Base-by-base conservation (phyloP, 1,140 invertebrate genomes). In the Bradynema listronoti region DNA sequence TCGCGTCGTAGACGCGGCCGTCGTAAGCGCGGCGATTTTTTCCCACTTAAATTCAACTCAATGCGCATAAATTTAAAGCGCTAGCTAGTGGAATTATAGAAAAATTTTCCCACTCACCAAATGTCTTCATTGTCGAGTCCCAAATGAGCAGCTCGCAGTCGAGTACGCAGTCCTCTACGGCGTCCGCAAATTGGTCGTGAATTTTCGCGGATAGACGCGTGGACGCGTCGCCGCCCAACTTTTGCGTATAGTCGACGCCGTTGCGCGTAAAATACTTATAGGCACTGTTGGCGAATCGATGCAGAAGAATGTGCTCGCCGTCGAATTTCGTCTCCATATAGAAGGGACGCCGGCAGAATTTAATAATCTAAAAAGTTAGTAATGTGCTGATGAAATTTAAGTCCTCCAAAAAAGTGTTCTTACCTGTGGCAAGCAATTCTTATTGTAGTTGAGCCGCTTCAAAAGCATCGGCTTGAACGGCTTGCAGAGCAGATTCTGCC, bases 111-210 rank as follows among this genome's bases (percentile, higher is more conserved):
- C 29, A 42, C 51, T 41, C 36, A 67, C 68, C 55, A 60, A 68
- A 50, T 27, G 16, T 9, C 24, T 71, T 42, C 2, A 19, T 11
- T 5, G 32, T 34, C 9, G 41, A 36, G 53, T 68, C 63, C 67
- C 64, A 63, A 25, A 72, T 51, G 14, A 72, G 41, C 6, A 68
- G 7, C 56, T 69, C 67, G 49, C 69, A 68, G 30, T 72, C 69
- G 16, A 72, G 36, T 41, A 69, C 42, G 39, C 50, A 68, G 22
- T 72, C 55, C 30, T 30, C 27, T 9, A 59, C 47, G 29, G 55
- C 49, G 5, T 50, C 50, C 22, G 33, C 42, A 45, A 72, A 73
- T 14, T 56, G 62, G 32, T 27, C 11, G 29, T 72, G 52, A 36
- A 72, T 68, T 36, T 49, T 27, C 6, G 33, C 41, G n/a, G 69